Evolutionary conservation across 2,888 invertebrate species (phyloP), one percentile per base, ranked within the genome.

Genomic region (Ophioninae sp.): DNA sequence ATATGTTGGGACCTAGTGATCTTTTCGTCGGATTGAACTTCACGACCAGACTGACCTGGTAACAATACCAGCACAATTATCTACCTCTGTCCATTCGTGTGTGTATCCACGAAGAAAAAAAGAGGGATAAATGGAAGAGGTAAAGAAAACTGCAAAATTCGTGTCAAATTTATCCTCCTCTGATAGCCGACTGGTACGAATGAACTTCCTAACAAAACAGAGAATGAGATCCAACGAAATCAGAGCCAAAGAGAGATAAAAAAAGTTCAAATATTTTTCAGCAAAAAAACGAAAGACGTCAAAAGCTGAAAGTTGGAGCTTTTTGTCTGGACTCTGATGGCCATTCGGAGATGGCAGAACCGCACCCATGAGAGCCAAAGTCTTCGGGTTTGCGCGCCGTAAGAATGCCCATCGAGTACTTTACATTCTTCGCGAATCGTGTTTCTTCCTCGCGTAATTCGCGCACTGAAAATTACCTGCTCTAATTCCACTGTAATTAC

Each of bases 401-500:
- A 65, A 81, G 81, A 78, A 85, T 86, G 81, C 83, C 79, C 79
- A 85, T 81, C 80, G 79, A 84, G 82, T 84, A 85, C 79, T 87
- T 86, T 82, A 84, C 83, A 87, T 87, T 87, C 86, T 81, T 82
- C 37, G 69, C 72, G 71, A 61, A 84, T 84, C 74, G 79, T 77
- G 58, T 81, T 86, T 85, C 81, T 86, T 87, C 69, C 82, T 75
- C 81, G 85, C 79, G 88, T 89, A 90, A 89, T 90, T 89, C 89
- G 89, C 88, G 83, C 88, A 80, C 85, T 88, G 87, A 85, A 87
- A 89, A 89, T 90, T 88, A 88, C 86, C 87, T 86, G 89, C 88
- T 91, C 91, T 90, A 90, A 91, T 92, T 92, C 89, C 90, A 83
- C 37, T 72, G 89, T 91, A 91, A 91, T 92, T 90, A 90, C 90